Evolutionary conservation across 2,888 invertebrate genomes (phyloP), one percentile per base, ranked within the genome.

Genomic region (Scrobipalpa atriplicella): DNA sequence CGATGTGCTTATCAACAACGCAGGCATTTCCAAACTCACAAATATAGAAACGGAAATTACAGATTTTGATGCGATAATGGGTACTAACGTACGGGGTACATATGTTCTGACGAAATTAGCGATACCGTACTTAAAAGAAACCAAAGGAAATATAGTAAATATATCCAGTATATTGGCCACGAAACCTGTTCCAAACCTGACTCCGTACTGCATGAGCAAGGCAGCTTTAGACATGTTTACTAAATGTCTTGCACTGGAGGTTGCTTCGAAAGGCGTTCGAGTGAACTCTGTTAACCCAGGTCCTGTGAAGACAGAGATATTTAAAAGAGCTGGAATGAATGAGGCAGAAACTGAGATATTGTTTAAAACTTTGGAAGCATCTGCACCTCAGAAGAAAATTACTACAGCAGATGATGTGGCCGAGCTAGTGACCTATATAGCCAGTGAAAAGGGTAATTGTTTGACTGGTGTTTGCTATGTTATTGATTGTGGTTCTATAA

Each of bases 221-320:
- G 87, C 89, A 1, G 89, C 86, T 1, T 70, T 89, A 1, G 89
- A 90, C 65, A 85, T 85, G 81, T 84, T 88, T 6, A 89, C 87
- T 0, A 88, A 87, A 72, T 88, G 88, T 67, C 72, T 78, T 11
- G 89, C 90, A n/a, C 66, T 87, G 21, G 83, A 87, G 65, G 69
- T 85, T 18, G 87, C 81, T 1, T 69, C 78, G 0, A 78, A 79
- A 66, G 87, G 89, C 39, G 84, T 90, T 1, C 78, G 90, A 75
- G 87, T 87, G 5, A 90, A 90, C 54, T 73, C 85, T 11, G 85
- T 90, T 1, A 88, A 87, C 67, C 89, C 90, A 16, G 90, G 90
- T 0, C 84, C 85, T 1, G 83, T 89, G 10, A 82, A 76, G 61
- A 90, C 89, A 0, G 80, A 86, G 58, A 67, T 90, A 2, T 86